Evolutionary conservation across 1,140 invertebrate genomes (phyloP), one percentile per base, ranked within the genome.

Genomic region (Neotoxoptera formosana): DNA sequence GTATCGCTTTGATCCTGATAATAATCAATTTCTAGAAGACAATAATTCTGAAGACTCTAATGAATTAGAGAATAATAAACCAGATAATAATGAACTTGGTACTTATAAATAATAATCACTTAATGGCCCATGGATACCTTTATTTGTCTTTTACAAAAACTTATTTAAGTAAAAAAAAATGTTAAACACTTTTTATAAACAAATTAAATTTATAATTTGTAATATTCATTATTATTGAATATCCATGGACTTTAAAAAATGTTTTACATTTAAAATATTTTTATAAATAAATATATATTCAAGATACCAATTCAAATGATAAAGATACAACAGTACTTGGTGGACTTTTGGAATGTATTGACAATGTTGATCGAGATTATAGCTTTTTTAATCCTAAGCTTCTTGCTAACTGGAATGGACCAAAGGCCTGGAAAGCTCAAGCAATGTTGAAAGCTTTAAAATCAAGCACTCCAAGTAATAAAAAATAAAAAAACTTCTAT

Each of bases 331-430:
- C 25, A n/a, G 4, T 8, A n/a, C 30, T 90, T 23, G 25, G 45
- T 53, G 76, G n/a, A 45, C 81, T 93, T 30, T 1, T 93, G 17
- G 14, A 53, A 30, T 93, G 91, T 93, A 36, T 93, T 41, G 91
- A 93, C 25, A 4, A 20, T 56, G 47, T 56, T 30, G 7, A 56
- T 25, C 41, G 81, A 20, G 91, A 93, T 20, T 93, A 93, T 93
- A 86, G 91, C 30, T 93, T 45, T 56, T 93, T 93, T 47, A 86
- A 93, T 41, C 81, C 91, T 56, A 30, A 86, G 0, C 34, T 51
- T 25, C 48, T 93, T 45, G 91, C 81, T 9, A 56, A 86, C 20
- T 93, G 91, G 91, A 53, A 84, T 0, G 91, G 91, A n/a, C 91
- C 91, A 56, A 93, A 86, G 30, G 21, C 23, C 14, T 93, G 91